These are phyloP conservation scores for Armadillidium nasatum DNA, from an alignment of 1,140 invertebrate genomes.

Conservation along the genomic window DNA sequence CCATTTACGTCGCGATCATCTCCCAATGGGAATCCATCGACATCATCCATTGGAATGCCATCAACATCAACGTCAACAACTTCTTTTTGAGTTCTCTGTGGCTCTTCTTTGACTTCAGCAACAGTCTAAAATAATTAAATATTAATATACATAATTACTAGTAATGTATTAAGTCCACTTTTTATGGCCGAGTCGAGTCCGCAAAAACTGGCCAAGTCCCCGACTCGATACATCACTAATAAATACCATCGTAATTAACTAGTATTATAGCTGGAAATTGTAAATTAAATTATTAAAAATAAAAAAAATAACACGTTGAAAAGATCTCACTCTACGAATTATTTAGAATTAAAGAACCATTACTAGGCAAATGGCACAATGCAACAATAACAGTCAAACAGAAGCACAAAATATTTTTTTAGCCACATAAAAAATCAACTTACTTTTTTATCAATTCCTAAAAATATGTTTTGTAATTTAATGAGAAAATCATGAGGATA, in stretches of 20 bases:
- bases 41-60: constrained; percentile 53
- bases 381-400: neutral
- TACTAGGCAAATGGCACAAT: too few relatives aligned
- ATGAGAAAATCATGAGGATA: constrained; percentile 92
- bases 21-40: constrained; percentile 60
- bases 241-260: too few relatives aligned
- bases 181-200: neutral
- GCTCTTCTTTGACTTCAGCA: constrained; percentile 40
- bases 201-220: too few relatives aligned
- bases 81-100: constrained; percentile 30
- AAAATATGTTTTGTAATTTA: constrained; percentile 83
- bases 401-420: neutral
- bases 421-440: constrained; percentile 21
- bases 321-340: neutral
- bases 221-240: neutral
- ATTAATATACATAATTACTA: neutral
- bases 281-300: too few relatives aligned
- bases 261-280: too few relatives aligned
- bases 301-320: neutral
- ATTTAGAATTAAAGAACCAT: too few relatives aligned
- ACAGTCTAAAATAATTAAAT: neutral
- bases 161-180: constrained; percentile 4
- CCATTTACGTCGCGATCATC: constrained; percentile 65
- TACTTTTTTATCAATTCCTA: constrained; percentile 59
- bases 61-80: constrained; percentile 52